A percentile compares a stretch with the other conserved stretches of the same genome.
phyloP scores from a whole-genome alignment of 2,113 vertebrate species.

The Himantopus leucocephalus region DNA sequence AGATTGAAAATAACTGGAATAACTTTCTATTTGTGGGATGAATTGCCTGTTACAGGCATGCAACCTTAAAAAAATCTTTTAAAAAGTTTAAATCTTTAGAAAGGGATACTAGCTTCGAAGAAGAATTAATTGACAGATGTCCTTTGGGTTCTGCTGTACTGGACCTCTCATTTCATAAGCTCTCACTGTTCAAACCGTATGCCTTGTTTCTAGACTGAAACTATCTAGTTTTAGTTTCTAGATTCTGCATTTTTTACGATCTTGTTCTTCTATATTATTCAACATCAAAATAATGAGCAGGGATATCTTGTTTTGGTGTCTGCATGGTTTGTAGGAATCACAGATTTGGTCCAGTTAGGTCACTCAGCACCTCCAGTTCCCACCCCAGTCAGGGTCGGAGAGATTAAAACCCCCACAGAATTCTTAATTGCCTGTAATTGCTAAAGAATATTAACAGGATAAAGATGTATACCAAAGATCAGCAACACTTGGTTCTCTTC shows the following conservation, averaged over 20 bases:
- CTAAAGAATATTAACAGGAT: background rate
- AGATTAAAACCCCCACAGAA: background rate
- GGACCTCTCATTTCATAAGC: background rate
- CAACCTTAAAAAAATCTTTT: background rate
- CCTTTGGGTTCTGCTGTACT: background rate
- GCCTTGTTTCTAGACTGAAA: background rate
- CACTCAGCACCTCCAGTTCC: background rate
- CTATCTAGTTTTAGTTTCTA: background rate
- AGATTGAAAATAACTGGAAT: slow-evolving; percentile 6
- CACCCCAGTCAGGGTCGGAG: background rate
- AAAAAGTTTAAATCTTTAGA: background rate
- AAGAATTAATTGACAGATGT: background rate
- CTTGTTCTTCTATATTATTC: background rate
- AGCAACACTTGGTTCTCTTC: background rate
- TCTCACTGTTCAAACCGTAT: background rate
- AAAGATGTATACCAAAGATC: background rate
- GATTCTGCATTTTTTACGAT: background rate
- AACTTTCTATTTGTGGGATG: background rate
- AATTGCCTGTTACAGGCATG: background rate
- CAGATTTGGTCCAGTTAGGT: background rate
- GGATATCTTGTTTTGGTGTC: background rate
- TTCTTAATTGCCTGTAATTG: background rate
- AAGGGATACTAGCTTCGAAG: background rate
- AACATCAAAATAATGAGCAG: background rate
- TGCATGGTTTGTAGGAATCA: background rate